Conservation (phyloP, 2,797 vertebrate species). For the Alca torda region DNA sequence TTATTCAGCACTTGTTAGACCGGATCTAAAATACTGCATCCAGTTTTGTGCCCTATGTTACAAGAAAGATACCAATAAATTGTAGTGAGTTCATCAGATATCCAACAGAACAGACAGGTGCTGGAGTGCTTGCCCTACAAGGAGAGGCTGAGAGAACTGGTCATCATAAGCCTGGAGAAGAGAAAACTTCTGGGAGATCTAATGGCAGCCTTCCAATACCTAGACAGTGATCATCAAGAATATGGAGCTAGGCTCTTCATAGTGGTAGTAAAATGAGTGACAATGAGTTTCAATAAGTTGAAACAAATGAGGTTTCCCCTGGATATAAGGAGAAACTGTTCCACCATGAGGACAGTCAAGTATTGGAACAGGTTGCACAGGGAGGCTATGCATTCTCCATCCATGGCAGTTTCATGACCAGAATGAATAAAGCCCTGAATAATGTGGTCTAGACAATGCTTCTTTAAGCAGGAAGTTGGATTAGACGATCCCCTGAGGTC, state of each 20-base stretch:
- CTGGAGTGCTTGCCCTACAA: not conserved
- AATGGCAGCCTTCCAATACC: not conserved
- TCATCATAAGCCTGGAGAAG: not conserved
- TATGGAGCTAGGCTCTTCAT: not conserved
- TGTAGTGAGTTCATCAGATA: not conserved
- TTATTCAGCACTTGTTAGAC: not conserved
- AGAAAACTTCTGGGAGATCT: not conserved
- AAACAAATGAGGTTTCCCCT: not conserved
- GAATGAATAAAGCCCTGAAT: not conserved
- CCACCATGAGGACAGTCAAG: not conserved
- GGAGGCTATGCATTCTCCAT: not conserved
- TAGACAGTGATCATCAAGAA: not conserved
- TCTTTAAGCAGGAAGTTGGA: not conserved
- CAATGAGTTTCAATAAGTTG: not conserved
- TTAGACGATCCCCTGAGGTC: not conserved
- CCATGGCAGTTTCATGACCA: not conserved
- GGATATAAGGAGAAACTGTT: not conserved
- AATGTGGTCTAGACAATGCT: not conserved
- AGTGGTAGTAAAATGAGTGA: not conserved
- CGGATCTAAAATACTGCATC: not conserved
- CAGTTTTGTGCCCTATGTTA: not conserved
- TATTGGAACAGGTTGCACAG: not conserved
- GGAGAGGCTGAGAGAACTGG: not conserved
- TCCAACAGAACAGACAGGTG: not conserved
- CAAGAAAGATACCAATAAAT: not conserved